Conservation (phyloP, 2,113 vertebrate genomes). For the Melanerpes aurifrons region DNA sequence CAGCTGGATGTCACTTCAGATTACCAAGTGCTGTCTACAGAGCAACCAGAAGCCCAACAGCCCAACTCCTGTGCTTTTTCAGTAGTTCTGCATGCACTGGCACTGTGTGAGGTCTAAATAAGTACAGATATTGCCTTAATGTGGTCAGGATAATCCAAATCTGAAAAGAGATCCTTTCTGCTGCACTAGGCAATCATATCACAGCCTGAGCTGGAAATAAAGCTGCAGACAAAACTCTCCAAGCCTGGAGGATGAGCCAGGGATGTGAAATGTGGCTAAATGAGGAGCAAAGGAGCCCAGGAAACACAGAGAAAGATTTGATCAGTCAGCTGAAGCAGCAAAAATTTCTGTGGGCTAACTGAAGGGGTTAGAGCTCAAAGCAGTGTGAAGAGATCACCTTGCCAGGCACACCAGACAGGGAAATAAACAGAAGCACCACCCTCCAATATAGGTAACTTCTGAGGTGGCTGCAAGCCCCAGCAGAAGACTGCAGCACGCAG, state of each 20-base stretch:
- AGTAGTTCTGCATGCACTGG: not conserved
- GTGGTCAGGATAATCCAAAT: not conserved
- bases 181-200: not conserved
- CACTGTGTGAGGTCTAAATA: not conserved
- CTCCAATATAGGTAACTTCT: not conserved
- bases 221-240: not conserved
- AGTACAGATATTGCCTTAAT: not conserved
- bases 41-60: not conserved
- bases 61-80: not conserved
- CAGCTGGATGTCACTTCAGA: conserved; percentile 5
- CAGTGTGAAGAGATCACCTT: not conserved
- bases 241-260: not conserved
- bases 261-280: not conserved
- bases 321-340: not conserved
- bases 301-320: not conserved
- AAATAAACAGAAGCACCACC: not conserved
- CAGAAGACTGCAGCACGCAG: not conserved
- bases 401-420: not conserved
- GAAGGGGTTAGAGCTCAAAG: not conserved
- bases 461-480: not conserved
- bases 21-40: not conserved
- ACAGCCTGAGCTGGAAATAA: not conserved
- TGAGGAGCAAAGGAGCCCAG: not conserved
- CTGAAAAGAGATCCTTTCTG: not conserved
- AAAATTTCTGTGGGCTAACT: not conserved